Conservation (phyloP, 1,140 invertebrate genomes). For the Dryas iulia region DNA sequence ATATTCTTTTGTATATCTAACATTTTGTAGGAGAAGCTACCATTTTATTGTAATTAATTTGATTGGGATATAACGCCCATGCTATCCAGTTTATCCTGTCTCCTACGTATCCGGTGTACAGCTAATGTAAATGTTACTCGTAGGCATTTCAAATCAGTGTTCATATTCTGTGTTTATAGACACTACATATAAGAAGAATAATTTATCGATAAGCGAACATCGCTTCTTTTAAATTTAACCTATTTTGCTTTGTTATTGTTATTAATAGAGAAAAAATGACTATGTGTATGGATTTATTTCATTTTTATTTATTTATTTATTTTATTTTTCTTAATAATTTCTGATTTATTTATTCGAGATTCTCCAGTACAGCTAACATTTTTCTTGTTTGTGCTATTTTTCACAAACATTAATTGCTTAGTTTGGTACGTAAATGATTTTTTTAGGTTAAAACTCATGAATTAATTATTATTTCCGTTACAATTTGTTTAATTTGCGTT, state of each 20-base stretch:
- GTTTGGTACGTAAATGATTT: not conserved
- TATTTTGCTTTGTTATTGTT: slow-evolving; percentile 73
- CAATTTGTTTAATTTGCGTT: not conserved
- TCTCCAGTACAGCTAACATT: not conserved
- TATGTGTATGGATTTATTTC: not conserved
- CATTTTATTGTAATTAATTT: not conserved
- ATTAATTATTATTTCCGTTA: not conserved
- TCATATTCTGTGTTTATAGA: slow-evolving; percentile 9
- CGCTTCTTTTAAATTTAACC: slow-evolving; percentile 38
- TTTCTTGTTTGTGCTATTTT: not conserved
- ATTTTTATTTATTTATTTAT: not conserved
- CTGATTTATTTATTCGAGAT: not conserved
- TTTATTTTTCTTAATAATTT: not conserved
- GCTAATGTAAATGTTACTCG: slow-evolving; percentile 15
- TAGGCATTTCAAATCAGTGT: slow-evolving; percentile 13
- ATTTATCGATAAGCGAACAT: slow-evolving; percentile 2
- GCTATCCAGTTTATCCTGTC: not conserved
- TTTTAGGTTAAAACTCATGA: not conserved
- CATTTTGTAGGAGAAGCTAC: not conserved
- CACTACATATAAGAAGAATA: not conserved
- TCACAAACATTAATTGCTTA: not conserved
- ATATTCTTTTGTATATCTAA: not conserved
- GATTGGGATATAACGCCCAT: no score
- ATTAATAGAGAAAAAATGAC: slow-evolving; percentile 42
- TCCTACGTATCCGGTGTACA: slow-evolving; percentile 6